Base-by-base conservation (phyloP, 2,888 invertebrate genomes). In the Mystacides longicornis region DNA sequence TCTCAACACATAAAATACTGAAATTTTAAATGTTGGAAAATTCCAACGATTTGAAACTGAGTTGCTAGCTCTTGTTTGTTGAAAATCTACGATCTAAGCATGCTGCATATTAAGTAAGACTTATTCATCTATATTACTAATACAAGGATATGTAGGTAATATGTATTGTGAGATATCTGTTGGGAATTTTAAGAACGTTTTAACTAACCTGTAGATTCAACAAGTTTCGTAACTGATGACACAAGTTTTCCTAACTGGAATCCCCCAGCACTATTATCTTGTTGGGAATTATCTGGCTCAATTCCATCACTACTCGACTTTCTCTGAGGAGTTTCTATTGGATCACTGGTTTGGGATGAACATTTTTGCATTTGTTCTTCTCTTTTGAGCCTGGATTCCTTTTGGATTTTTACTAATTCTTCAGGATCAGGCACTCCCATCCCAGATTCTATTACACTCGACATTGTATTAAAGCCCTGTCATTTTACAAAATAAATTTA, bases 381-480 rank as follows among this genome's bases (percentile, higher is more conserved):
- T 49, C 55, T 23, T 23, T 59, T 31, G 65, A 66, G 23, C 65
- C 65, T 45, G 64, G 67, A 53, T 65, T 65, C 57, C 62, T 58
- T 62, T 58, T 66, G 62, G 70, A 69, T 70, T 60, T 77, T 75
- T 0, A 86, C 90, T 54, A 92, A 65, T 65, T 91, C 87, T 66
- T 85, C 87, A 0, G 93, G 90, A 64, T 89, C 83, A 1, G 93
- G 91, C 0, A 86, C 87, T 2, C 92, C 93, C 31, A 95, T 86
- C 14, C 87, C 81, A 42, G 82, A 82, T 75, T 93, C 93, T 56
- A 93, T 68, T 11, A 84, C 81, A 11, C 78, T 80, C 33, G 74
- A 78, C 11, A 89, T 86, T 50, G 83, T 85, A 56, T 80, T 81
- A 55, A 93, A 73, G 2, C 92, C 89, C 72, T 92, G 86, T 68